phyloP scores from a whole-genome alignment of 2,113 vertebrate species.

The Struthio camelus region DNA sequence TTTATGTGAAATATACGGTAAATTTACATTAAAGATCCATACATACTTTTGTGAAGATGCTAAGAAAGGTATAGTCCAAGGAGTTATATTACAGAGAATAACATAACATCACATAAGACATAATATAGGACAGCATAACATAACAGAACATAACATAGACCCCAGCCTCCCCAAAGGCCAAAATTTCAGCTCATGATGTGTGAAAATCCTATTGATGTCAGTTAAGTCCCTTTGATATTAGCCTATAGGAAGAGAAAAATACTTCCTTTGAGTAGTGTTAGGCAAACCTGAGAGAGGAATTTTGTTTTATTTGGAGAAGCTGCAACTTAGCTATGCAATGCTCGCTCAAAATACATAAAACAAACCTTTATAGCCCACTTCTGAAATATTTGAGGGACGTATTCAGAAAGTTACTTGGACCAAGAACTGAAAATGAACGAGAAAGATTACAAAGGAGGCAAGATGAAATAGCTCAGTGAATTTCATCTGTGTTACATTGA shows the following conservation, averaged over 20 bases:
- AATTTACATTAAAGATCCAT: neutral
- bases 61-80: neutral
- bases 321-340: neutral
- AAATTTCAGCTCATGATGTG: neutral
- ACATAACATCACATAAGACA: neutral
- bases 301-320: constrained; percentile 16
- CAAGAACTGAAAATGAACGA: neutral
- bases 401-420: neutral
- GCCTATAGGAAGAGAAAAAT: neutral
- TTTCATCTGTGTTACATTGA: neutral
- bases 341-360: constrained; percentile 7
- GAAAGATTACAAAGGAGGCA: neutral
- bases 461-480: neutral
- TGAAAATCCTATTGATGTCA: neutral
- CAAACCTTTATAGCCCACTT: neutral
- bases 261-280: neutral
- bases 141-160: neutral
- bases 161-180: neutral
- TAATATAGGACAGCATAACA: neutral
- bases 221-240: neutral
- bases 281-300: constrained; percentile 8
- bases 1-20: neutral
- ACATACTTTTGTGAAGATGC: neutral
- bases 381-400: neutral
- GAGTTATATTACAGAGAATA: neutral